Percentiles rank a stretch among this genome's conserved stretches.
Evolutionary conservation across 2,797 vertebrate species (phyloP).

Genomic region (Galagoides demidoff): DNA sequence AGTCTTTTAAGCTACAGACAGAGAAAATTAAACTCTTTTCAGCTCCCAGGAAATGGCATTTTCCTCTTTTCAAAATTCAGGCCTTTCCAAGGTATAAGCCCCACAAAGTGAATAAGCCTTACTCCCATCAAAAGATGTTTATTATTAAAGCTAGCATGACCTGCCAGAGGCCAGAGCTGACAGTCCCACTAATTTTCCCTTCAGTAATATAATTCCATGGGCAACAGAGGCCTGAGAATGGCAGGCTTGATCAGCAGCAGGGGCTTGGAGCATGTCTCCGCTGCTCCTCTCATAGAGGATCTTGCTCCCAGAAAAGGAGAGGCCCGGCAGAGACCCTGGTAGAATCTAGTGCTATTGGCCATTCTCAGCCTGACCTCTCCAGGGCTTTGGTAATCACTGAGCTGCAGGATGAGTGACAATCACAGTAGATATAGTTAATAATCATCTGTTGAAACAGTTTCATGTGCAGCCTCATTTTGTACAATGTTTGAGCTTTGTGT

Average conservation of each 20-base stretch:
- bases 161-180: background rate
- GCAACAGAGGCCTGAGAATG: background rate
- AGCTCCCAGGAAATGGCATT: background rate
- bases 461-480: background rate
- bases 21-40: conserved; percentile 55
- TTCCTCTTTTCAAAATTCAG: conserved; percentile 40
- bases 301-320: conserved; percentile 4
- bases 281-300: background rate
- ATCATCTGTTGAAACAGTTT: background rate
- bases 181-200: background rate
- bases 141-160: conserved; percentile 23
- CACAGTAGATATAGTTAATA: background rate
- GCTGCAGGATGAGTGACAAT: background rate
- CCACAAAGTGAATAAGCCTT: conserved; percentile 35
- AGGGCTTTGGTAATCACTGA: background rate
- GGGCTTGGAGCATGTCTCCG: background rate
- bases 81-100: conserved; percentile 14
- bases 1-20: conserved; percentile 41
- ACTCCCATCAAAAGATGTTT: background rate
- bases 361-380: background rate
- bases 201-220: conserved; percentile 8
- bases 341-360: background rate
- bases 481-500: background rate
- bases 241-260: background rate
- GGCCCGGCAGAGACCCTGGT: background rate